Percentiles rank a stretch among this genome's conserved stretches.
Conservation (phyloP, 2,888 invertebrate species). For the Synanthedon myopaeformis region DNA sequence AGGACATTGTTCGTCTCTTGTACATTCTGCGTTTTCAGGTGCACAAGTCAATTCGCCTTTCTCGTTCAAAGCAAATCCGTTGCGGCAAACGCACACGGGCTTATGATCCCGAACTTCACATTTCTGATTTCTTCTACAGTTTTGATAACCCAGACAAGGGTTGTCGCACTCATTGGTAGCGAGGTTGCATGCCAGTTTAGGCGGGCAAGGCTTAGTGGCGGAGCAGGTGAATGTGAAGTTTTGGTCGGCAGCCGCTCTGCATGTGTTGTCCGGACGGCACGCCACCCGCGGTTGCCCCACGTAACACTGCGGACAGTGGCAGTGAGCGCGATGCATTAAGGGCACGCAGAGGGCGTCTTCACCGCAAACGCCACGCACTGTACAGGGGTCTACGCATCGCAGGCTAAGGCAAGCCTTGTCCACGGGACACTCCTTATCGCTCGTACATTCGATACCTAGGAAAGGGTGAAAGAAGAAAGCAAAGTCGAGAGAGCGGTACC, state of each 20-base stretch:
- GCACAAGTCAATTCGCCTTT: conserved; percentile 89
- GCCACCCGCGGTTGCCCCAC: conserved; percentile 83
- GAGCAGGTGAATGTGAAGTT: conserved; percentile 75
- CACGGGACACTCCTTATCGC: conserved; percentile 91
- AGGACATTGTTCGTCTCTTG: conserved; percentile 84
- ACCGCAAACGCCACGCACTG: conserved; percentile 88
- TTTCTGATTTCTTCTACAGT: conserved; percentile 85
- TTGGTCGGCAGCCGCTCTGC: conserved; percentile 73
- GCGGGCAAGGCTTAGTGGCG: conserved; percentile 78
- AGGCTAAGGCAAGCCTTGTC: conserved; percentile 92
- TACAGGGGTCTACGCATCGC: conserved; percentile 92
- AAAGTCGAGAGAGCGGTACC: conserved; percentile 79
- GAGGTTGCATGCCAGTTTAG: conserved; percentile 79
- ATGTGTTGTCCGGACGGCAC: conserved; percentile 84
- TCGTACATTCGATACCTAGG: conserved; percentile 88
- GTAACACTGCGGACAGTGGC: conserved; percentile 90
- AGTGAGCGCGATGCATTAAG: conserved; percentile 85
- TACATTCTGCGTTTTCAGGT: conserved; percentile 84
- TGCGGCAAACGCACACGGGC: conserved; percentile 89
- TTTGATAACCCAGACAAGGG: conserved; percentile 79
- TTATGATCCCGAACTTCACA: conserved; percentile 89
- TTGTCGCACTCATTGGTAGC: conserved; percentile 80
- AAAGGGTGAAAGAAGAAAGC: conserved; percentile 72
- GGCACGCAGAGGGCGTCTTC: conserved; percentile 90
- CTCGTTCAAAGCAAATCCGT: conserved; percentile 89